Conservation (phyloP, 2,113 vertebrate genomes). For the Mormoops blainvillei region DNA sequence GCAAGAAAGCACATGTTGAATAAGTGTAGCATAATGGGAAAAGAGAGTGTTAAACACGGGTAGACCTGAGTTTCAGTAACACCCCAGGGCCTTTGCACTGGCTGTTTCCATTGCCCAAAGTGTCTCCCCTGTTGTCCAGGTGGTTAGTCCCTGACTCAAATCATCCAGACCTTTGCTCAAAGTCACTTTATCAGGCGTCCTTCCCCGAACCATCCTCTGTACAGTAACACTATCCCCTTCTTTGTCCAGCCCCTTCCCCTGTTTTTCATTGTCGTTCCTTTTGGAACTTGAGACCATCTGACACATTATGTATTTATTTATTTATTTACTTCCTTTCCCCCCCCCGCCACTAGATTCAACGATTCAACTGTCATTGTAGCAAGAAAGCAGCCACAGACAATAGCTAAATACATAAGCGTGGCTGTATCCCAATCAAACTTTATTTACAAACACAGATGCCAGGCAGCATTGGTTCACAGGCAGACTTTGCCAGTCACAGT, state of each 20-base stretch:
- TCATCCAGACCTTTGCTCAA: not conserved
- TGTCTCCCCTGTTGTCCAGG: not conserved
- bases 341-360: no score
- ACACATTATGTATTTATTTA: not conserved
- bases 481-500: not conserved
- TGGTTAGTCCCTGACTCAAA: not conserved
- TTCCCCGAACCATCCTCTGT: not conserved
- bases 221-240: not conserved
- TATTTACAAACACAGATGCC: not conserved
- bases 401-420: not conserved
- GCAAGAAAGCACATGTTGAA: not conserved
- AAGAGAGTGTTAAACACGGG: not conserved
- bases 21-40: accelerated
- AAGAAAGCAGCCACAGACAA: not conserved
- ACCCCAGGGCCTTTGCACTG: not conserved
- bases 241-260: not conserved
- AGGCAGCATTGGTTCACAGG: not conserved
- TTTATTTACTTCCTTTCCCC: not conserved
- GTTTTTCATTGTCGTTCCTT: not conserved
- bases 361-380: not conserved
- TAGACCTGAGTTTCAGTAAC: no score
- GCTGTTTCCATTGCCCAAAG: not conserved
- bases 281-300: not conserved
- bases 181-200: not conserved
- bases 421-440: not conserved